A percentile compares a stretch with the other conserved stretches of the same genome.
Conservation (phyloP, 2,888 invertebrate species). For the Allacma fusca region DNA sequence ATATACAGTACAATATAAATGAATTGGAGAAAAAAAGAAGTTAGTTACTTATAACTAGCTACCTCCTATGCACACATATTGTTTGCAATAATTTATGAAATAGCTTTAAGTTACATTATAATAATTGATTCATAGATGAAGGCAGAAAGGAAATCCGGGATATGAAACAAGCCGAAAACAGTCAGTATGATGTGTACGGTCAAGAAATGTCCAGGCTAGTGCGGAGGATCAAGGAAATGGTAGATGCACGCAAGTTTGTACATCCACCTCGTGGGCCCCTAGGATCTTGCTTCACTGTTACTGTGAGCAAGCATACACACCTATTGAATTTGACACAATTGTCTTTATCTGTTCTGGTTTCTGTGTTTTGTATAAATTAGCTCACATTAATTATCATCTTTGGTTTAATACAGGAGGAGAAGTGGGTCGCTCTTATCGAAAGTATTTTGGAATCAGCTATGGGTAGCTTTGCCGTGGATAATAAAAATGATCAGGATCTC, state of each 20-base stretch:
- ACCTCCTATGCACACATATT: too few species aligned
- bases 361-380: too few species aligned
- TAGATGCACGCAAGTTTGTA: too few species aligned
- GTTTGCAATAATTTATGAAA: too few species aligned
- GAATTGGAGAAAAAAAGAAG: too few species aligned
- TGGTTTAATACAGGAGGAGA: constrained; percentile 45
- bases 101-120: background rate
- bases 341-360: too few species aligned
- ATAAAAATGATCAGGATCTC: constrained; percentile 42
- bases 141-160: too few species aligned
- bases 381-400: too few species aligned
- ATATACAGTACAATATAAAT: too few species aligned
- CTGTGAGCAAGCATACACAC: constrained; percentile 31
- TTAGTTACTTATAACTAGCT: too few species aligned
- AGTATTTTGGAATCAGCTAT: constrained; percentile 28
- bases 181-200: constrained; percentile 53
- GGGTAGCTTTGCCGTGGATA: constrained; percentile 51
- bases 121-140: constrained; percentile 25
- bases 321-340: too few species aligned
- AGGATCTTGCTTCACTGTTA: constrained; percentile 55
- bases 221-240: constrained; percentile 47
- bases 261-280: constrained; percentile 56
- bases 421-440: too few species aligned
- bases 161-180: constrained; percentile 36
- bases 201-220: constrained; percentile 49